Evolutionary conservation across 2,797 vertebrate species (phyloP).

Genomic region (Premnoplex brunnescens): DNA sequence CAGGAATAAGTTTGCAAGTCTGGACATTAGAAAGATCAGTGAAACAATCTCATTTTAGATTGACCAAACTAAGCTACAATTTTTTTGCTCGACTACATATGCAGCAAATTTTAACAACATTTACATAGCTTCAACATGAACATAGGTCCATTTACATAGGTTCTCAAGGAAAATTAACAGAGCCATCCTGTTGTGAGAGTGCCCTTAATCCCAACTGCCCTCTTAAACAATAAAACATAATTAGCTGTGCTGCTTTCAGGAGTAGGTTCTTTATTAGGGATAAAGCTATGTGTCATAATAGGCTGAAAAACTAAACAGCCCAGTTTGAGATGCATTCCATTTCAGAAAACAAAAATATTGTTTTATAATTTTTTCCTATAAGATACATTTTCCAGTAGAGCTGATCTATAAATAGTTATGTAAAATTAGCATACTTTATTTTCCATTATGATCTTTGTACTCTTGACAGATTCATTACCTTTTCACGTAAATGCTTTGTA

Average conservation of each 20-base stretch:
- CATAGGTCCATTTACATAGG: neutral
- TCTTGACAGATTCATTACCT: neutral
- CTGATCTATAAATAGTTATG: neutral
- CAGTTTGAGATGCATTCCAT: neutral
- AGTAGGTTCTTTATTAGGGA: neutral
- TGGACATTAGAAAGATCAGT: neutral
- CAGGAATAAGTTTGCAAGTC: neutral
- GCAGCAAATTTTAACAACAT: neutral
- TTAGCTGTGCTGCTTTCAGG: neutral
- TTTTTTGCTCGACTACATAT: neutral
- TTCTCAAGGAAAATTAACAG: neutral
- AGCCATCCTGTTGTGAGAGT: neutral
- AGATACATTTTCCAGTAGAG: neutral
- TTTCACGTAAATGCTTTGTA: neutral
- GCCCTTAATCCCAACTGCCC: neutral
- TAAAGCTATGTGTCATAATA: neutral
- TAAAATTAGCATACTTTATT: neutral
- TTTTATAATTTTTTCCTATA: neutral
- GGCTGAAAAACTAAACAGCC: neutral
- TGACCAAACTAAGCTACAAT: neutral
- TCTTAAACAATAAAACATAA: slow-evolving; percentile 17
- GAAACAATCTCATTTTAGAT: neutral
- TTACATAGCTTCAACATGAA: neutral
- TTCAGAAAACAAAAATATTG: neutral
- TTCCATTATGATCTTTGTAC: neutral